A percentile compares a stretch with the other conserved stretches of the same genome.
phyloP scores from a whole-genome alignment of 92 coral and sea anemone genomes.

The Porites cylindrica region DNA sequence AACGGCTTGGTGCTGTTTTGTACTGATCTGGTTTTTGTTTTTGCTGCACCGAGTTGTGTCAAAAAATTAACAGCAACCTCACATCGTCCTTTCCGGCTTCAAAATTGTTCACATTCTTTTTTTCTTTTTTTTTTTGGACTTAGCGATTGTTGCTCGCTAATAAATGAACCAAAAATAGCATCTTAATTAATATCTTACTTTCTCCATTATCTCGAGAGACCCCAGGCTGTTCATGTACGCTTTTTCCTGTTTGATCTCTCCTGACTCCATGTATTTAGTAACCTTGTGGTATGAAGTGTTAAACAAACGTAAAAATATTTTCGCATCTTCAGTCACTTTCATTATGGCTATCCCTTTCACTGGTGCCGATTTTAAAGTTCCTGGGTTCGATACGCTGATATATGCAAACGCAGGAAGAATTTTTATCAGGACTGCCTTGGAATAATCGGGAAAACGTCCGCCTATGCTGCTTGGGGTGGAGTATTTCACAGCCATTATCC shows the following conservation, averaged over 20 bases:
- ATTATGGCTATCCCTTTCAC: background rate
- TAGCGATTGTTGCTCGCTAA: no score
- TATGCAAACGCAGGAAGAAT: slow-evolving; percentile 73
- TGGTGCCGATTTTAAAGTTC: background rate
- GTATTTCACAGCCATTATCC: slow-evolving; percentile 49
- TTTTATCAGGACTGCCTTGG: slow-evolving; percentile 16
- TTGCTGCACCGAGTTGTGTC: no score
- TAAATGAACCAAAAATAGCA: no score
- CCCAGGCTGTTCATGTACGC: slow-evolving; percentile 36
- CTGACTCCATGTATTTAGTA: background rate
- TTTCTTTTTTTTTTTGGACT: no score
- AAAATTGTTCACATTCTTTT: no score
- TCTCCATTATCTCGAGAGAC: slow-evolving; percentile 21
- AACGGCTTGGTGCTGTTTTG: no score
- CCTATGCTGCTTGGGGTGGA: slow-evolving; percentile 69
- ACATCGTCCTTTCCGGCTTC: no score
- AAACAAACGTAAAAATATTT: slow-evolving; percentile 17
- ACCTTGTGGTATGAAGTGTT: background rate
- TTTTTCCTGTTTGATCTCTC: background rate
- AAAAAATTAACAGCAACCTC: no score
- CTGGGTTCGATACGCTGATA: slow-evolving; percentile 34
- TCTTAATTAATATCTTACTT: background rate
- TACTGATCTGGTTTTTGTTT: no score
- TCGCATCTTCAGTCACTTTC: slow-evolving; percentile 2
- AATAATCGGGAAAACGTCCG: slow-evolving; percentile 74